phyloP scores from a whole-genome alignment of 2,113 vertebrate species.

The Pteruthius melanotis region DNA sequence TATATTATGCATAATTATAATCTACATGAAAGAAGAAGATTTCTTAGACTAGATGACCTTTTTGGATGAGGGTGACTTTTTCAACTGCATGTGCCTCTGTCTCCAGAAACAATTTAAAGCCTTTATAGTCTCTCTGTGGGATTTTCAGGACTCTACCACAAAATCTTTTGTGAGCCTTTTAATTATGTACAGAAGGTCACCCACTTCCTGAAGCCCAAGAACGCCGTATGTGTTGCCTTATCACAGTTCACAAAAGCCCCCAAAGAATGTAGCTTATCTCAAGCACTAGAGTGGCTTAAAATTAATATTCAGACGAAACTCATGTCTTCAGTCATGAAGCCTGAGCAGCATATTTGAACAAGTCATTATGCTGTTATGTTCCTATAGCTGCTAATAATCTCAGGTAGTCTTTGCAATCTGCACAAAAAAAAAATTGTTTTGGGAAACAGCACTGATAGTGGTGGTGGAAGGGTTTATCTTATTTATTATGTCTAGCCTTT shows the following conservation, averaged over 20 bases:
- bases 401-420: neutral
- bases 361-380: neutral
- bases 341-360: neutral
- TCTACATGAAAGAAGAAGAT: neutral
- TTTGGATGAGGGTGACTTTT: neutral
- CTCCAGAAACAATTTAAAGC: neutral
- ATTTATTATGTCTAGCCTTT: neutral
- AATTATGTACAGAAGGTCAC: neutral
- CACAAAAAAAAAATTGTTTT: neutral
- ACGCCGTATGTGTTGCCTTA: neutral
- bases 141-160: neutral
- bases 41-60: neutral
- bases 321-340: neutral
- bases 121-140: neutral
- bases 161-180: neutral
- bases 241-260: neutral
- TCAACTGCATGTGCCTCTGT: neutral
- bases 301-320: neutral
- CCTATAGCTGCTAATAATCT: neutral
- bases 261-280: neutral
- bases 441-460: neutral
- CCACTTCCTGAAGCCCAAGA: neutral
- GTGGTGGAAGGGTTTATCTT: neutral
- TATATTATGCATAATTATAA: neutral
- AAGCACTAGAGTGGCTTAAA: neutral